Evolutionary conservation across 2,113 vertebrate species (phyloP), one percentile per base, ranked within the genome.

Genomic region (Osmerus mordax): DNA sequence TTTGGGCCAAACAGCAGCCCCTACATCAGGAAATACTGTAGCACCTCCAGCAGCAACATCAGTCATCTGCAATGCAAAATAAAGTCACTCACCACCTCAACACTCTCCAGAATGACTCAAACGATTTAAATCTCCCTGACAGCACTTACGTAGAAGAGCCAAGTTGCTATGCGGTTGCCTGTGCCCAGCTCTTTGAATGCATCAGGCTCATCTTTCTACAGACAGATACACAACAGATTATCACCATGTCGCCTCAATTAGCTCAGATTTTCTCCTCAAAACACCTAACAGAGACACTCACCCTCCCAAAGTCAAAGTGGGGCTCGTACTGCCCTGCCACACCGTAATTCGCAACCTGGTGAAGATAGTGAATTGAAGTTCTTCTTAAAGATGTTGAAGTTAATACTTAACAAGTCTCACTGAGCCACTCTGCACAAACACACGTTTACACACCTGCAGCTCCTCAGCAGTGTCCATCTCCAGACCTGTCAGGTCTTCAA

Each of bases 131-230:
- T 47, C 5, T 36, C 41, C 1, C 7, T 47, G 8, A 56, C 18
- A 56, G 14, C 75, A 96, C 97, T 98, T 89, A 97, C 96, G 86
- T 99, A 99, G 86, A 99, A 98, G 29, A 99, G 92, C 96, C 96
- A 99, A 2, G 97, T 99, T 73, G 97, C 96, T 65, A 99, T 95
- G 85, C 97, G 92, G 88, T 99, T 99, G 81, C 97, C 97, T 67
- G 97, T 99, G 73, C 97, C 97, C 81, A 99, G 78, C 74, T 98
- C 96, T 92, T 98, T 98, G 85, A 99, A 99, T 66, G 97, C 97
- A 91, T 99, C 97, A 58, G 97, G 97, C 79, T 99, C 97, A 69
- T 99, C 97, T 96, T 99, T 99, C 97, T 99, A 92, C 32, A 18
- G 16, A 36, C 54, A 56, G 9, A 52, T n/a, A 73, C 36, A n/a